A percentile compares a stretch with the other conserved stretches of the same genome.
Evolutionary conservation across 92 coral and sea anemone genomes (phyloP).

Genomic region (Desmophyllum pertusum): DNA sequence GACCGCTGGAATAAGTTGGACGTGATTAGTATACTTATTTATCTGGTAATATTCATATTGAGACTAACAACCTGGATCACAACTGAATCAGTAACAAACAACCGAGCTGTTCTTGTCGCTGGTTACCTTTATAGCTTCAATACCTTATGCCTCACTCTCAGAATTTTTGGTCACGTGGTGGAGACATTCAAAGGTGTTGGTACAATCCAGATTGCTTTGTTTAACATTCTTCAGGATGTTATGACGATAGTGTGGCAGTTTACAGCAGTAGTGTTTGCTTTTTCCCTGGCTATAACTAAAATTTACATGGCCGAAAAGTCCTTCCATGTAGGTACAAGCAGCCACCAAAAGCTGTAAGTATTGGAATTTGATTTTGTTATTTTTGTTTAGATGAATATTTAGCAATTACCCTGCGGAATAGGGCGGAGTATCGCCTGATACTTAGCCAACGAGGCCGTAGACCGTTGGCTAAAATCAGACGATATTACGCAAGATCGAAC

Average conservation of each 20-base stretch:
- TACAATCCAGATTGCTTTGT: constrained; percentile 45
- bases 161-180: constrained; percentile 46
- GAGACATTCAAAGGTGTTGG: constrained; percentile 36
- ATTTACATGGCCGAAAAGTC: constrained; percentile 46
- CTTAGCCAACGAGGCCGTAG: no score
- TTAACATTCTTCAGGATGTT: constrained; percentile 29
- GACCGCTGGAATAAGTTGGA: constrained; percentile 45
- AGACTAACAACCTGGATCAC: constrained; percentile 8
- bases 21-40: constrained; percentile 5
- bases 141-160: constrained; percentile 44
- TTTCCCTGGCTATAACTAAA: constrained; percentile 50
- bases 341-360: neutral
- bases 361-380: neutral
- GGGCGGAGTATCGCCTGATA: no score
- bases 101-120: constrained; percentile 31
- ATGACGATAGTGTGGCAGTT: constrained; percentile 39
- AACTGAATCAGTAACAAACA: constrained; percentile 10
- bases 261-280: constrained; percentile 39
- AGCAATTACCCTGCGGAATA: no score
- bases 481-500: no score
- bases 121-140: constrained; percentile 48
- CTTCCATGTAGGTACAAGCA: neutral
- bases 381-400: neutral
- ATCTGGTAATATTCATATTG: neutral
- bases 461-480: no score